Conservation (phyloP, 2,797 vertebrate genomes). For the Odontamblyopus lacepedii region DNA sequence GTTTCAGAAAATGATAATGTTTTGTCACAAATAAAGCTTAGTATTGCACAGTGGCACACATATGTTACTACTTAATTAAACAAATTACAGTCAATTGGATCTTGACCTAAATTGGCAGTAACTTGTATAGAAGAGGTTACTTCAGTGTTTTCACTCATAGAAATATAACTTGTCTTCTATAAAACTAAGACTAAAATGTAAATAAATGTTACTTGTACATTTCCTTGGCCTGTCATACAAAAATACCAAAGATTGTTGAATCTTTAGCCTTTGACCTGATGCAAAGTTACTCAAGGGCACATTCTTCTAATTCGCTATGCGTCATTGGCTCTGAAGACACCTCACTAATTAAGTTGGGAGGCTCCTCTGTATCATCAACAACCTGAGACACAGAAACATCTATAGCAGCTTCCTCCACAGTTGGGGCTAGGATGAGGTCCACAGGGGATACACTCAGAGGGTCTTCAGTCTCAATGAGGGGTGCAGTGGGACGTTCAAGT, state of each 20-base stretch:
- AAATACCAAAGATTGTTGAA: constrained; percentile 52
- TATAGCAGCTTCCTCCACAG: background rate
- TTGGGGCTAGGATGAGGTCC: constrained; percentile 30
- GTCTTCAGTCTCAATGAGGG: constrained; percentile 18
- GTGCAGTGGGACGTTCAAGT: constrained; percentile 18
- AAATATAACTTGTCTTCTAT: constrained; percentile 29
- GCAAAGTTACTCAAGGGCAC: constrained; percentile 39
- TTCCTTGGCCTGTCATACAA: constrained; percentile 4
- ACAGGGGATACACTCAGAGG: constrained; percentile 18
- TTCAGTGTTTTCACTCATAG: background rate
- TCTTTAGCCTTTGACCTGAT: constrained; percentile 18
- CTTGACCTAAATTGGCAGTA: constrained; percentile 35
- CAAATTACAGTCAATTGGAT: background rate
- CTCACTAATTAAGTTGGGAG: constrained; percentile 13
- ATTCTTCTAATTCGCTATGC: constrained; percentile 34
- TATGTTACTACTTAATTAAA: background rate
- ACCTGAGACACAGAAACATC: constrained; percentile 13
- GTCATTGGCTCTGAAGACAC: constrained; percentile 26
- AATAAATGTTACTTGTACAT: constrained; percentile 1
- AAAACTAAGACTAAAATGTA: constrained; percentile 10
- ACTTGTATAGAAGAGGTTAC: constrained; percentile 12
- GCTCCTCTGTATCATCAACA: constrained; percentile 10
- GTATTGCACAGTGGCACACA: constrained; percentile 7
- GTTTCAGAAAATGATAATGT: constrained; percentile 25
- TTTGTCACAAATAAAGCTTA: constrained; percentile 20